Percentiles rank a stretch among this genome's conserved stretches.
phyloP scores from a whole-genome alignment of 2,888 invertebrate genomes.

The Dynastes tityus region DNA sequence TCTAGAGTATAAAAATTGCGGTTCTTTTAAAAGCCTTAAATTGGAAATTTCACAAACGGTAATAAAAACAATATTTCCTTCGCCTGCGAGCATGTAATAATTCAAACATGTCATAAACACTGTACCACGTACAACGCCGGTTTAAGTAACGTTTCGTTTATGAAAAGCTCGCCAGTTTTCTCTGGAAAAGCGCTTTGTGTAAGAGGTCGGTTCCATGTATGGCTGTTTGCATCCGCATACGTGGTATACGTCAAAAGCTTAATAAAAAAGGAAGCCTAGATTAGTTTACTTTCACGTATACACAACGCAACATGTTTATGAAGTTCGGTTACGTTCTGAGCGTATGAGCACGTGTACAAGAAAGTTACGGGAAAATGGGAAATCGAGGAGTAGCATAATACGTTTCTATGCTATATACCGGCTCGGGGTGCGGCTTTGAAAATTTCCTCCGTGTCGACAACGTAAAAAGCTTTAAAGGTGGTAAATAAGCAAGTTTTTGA shows the following conservation, averaged over 20 bases:
- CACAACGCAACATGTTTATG: slow-evolving; percentile 57
- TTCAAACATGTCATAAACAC: slow-evolving; percentile 43
- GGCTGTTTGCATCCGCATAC: neutral
- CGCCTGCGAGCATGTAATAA: slow-evolving; percentile 36
- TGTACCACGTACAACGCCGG: slow-evolving; percentile 6
- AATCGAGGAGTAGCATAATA: neutral
- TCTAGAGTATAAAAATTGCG: slow-evolving; percentile 1
- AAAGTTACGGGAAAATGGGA: neutral
- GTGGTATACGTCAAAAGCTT: slow-evolving; percentile 55
- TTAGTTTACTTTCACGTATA: slow-evolving; percentile 67
- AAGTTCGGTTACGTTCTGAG: slow-evolving; percentile 16
- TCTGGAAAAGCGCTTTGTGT: slow-evolving; percentile 41
- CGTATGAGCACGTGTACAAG: neutral
- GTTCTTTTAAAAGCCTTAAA: slow-evolving; percentile 14
- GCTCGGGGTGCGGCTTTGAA: slow-evolving; percentile 19
- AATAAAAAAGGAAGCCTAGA: slow-evolving; percentile 66
- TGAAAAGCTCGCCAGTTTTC: slow-evolving; percentile 26
- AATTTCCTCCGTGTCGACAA: slow-evolving; percentile 49
- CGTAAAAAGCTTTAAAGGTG: slow-evolving; percentile 64
- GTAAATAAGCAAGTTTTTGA: slow-evolving; percentile 69
- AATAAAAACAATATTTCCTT: slow-evolving; percentile 46
- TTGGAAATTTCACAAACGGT: slow-evolving; percentile 22
- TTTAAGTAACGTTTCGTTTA: slow-evolving; percentile 20
- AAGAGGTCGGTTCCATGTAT: slow-evolving; percentile 3
- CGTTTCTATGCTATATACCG: neutral